These are phyloP conservation scores for Conger conger DNA, from an alignment of 2,113 vertebrate species.

Conservation along the genomic window DNA sequence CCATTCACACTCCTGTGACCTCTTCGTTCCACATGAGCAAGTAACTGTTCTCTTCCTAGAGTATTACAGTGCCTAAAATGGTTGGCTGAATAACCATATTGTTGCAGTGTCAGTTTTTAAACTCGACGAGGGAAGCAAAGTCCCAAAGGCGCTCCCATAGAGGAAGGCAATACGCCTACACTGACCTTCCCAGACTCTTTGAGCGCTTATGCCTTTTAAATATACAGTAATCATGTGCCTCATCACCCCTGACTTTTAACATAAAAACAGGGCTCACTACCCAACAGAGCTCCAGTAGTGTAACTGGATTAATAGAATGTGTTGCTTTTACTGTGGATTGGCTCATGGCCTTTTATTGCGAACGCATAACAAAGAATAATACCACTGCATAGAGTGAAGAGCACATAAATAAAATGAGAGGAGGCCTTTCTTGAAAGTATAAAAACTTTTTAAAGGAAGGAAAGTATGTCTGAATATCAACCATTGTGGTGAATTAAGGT, in stretches of 20 bases:
- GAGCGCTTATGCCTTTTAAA: neutral
- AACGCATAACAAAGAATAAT: neutral
- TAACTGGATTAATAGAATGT: neutral
- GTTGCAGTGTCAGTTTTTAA: neutral
- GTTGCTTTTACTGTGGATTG: neutral
- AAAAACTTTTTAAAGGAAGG: neutral
- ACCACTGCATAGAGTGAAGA: neutral
- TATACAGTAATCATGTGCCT: neutral
- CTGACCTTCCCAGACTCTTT: neutral
- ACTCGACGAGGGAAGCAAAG: neutral
- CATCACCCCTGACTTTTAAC: neutral
- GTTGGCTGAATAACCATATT: neutral
- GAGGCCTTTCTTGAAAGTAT: neutral
- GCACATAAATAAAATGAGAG: neutral
- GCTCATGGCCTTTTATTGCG: neutral
- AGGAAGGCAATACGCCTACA: neutral
- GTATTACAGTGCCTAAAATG: neutral
- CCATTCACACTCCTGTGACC: neutral
- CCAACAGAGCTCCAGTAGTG: neutral
- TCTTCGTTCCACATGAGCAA: neutral
- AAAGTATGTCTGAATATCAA: neutral
- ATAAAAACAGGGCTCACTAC: neutral
- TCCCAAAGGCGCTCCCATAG: neutral
- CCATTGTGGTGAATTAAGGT: neutral
- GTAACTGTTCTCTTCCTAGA: neutral